Evolutionary conservation across 2,113 vertebrate genomes (phyloP).

Genomic region (Nothobranchius kuhntae): DNA sequence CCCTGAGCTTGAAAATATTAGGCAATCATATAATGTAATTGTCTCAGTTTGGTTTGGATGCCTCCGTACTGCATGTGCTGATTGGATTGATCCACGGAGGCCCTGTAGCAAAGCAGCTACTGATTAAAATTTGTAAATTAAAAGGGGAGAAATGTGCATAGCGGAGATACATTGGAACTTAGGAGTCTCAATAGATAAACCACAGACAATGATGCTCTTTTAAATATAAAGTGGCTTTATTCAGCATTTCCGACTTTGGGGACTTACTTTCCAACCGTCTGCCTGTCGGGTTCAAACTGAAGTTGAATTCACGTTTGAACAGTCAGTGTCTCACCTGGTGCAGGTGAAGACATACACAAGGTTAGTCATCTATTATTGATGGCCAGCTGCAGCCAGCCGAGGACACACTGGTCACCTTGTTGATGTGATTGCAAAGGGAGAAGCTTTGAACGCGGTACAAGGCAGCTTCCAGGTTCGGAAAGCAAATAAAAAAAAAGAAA

Average conservation of each 20-base stretch:
- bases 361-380: constrained; percentile 71
- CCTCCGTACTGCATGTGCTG: constrained; percentile 24
- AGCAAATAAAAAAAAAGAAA: not conserved
- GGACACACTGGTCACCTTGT: constrained; percentile 65
- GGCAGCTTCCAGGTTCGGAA: constrained; percentile 18
- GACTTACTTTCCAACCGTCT: constrained; percentile 16
- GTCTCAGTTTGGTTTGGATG: constrained; percentile 37
- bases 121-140: constrained; percentile 59
- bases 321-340: constrained; percentile 44
- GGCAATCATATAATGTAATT: constrained; percentile 43
- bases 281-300: constrained; percentile 29
- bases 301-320: constrained; percentile 46
- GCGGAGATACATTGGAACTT: constrained; percentile 22
- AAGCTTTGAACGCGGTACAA: constrained; percentile 37
- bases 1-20: constrained; percentile 38
- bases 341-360: constrained; percentile 45
- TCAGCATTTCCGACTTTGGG: not conserved
- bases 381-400: constrained; percentile 27
- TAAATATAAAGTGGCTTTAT: constrained; percentile 1
- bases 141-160: constrained; percentile 35
- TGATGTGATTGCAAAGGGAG: constrained; percentile 18
- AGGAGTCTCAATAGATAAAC: constrained; percentile 19
- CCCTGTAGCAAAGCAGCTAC: constrained; percentile 42
- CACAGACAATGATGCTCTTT: not conserved
- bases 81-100: constrained; percentile 59